Evolutionary conservation across 2,888 invertebrate species (phyloP).

Genomic region (Lepetodrilus schrolli): DNA sequence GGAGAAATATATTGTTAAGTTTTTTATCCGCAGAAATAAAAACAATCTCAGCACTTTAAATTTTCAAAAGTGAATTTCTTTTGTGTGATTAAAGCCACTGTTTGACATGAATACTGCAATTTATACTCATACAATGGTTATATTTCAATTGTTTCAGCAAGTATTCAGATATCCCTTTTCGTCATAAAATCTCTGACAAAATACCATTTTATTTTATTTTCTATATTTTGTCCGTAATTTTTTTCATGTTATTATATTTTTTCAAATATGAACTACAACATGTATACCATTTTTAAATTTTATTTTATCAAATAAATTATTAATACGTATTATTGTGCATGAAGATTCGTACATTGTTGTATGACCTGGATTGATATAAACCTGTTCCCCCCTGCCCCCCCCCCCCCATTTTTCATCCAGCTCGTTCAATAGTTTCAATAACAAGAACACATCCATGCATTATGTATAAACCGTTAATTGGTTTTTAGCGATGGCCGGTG

Average conservation of each 20-base stretch:
- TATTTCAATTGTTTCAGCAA: not conserved
- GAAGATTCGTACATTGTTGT: not conserved
- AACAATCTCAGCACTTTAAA: not conserved
- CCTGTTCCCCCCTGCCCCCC: not conserved
- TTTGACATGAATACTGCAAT: not conserved
- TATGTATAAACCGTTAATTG: conserved; percentile 12
- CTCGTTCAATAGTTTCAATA: too few species aligned
- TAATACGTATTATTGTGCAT: not conserved
- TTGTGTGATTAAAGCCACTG: not conserved
- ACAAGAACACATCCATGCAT: not conserved
- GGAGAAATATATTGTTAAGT: too few species aligned
- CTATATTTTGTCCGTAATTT: not conserved
- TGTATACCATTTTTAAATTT: too few species aligned
- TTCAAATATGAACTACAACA: too few species aligned
- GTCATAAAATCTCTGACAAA: not conserved
- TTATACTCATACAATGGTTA: not conserved
- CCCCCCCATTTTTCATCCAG: too few species aligned
- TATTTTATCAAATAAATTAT: too few species aligned
- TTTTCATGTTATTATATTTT: too few species aligned
- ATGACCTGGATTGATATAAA: not conserved
- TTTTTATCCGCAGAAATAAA: conserved; percentile 20
- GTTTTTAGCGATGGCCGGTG: conserved; percentile 3
- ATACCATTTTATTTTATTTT: not conserved
- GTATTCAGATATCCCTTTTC: not conserved
- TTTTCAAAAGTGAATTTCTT: conserved; percentile 13